phyloP scores from a whole-genome alignment of 1,140 invertebrate species.

The Lasioglossum albipes region DNA sequence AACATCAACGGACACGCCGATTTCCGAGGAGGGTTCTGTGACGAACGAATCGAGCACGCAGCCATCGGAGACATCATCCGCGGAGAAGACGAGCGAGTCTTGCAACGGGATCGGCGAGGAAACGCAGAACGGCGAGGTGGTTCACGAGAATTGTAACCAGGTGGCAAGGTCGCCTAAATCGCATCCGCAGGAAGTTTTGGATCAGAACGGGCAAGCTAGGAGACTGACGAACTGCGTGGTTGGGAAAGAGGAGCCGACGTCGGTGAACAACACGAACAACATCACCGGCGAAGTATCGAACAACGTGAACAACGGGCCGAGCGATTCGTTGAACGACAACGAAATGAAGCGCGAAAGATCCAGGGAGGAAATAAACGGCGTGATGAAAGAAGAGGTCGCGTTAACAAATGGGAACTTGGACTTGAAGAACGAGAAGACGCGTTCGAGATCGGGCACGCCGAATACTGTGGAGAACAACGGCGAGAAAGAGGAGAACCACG shows the following conservation, averaged over 20 bases:
- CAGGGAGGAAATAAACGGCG: slow-evolving; percentile 6
- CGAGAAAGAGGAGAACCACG: slow-evolving; percentile 10
- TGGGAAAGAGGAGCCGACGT: neutral
- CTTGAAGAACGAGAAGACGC: slow-evolving; percentile 1
- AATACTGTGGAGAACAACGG: neutral
- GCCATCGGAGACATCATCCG: neutral
- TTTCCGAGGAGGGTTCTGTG: slow-evolving; percentile 6
- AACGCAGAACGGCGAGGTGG: neutral
- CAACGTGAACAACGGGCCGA: neutral
- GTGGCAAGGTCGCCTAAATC: neutral
- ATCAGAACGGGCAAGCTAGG: neutral
- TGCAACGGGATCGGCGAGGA: slow-evolving; percentile 17
- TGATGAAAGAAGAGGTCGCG: neutral
- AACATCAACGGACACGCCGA: neutral
- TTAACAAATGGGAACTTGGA: slow-evolving; percentile 36
- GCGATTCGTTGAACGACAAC: neutral
- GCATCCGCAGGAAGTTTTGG: neutral
- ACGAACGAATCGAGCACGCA: neutral
- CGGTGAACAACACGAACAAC: neutral
- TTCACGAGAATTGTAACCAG: neutral
- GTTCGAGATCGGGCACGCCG: neutral
- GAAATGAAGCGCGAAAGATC: slow-evolving; percentile 12
- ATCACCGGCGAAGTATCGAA: neutral
- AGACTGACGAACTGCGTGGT: slow-evolving; percentile 25
- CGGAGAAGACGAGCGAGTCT: neutral